phyloP scores from a whole-genome alignment of 2,888 invertebrate genomes.

The Corythucha ciliata region DNA sequence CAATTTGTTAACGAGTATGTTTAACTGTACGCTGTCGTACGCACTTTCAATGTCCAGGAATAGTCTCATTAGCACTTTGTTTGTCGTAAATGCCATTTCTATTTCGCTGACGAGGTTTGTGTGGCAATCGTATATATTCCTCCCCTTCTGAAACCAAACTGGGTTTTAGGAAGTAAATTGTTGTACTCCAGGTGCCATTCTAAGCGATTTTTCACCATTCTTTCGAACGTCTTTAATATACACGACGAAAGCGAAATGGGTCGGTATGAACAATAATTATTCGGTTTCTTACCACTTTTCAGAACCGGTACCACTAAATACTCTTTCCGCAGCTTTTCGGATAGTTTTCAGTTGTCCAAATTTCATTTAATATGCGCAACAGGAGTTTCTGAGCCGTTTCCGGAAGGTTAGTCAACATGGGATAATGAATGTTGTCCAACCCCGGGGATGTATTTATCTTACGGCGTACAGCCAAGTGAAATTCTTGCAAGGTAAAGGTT shows the following conservation, averaged over 20 bases:
- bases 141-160: neutral
- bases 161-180: neutral
- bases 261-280: too few relatives aligned
- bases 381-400: too few relatives aligned
- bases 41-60: constrained; percentile 2
- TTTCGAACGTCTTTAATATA: neutral
- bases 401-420: too few relatives aligned
- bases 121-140: neutral
- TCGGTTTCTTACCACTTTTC: too few relatives aligned
- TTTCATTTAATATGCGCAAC: neutral
- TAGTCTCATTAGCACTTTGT: neutral
- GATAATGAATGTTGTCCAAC: too few relatives aligned
- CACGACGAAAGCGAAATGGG: too few relatives aligned
- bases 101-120: neutral
- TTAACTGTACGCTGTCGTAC: neutral
- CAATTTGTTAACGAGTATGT: too few relatives aligned
- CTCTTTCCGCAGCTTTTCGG: too few relatives aligned
- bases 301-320: too few relatives aligned
- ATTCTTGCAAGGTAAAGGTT: too few relatives aligned
- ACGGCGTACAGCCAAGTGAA: too few relatives aligned
- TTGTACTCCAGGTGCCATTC: neutral
- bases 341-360: neutral
- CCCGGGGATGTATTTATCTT: too few relatives aligned
- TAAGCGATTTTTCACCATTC: neutral
- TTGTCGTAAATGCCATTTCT: neutral